A percentile compares a stretch with the other conserved stretches of the same genome.
These are phyloP conservation scores for Apogon talboti DNA, from an alignment of 2,797 vertebrate species.

Conservation along the genomic window DNA sequence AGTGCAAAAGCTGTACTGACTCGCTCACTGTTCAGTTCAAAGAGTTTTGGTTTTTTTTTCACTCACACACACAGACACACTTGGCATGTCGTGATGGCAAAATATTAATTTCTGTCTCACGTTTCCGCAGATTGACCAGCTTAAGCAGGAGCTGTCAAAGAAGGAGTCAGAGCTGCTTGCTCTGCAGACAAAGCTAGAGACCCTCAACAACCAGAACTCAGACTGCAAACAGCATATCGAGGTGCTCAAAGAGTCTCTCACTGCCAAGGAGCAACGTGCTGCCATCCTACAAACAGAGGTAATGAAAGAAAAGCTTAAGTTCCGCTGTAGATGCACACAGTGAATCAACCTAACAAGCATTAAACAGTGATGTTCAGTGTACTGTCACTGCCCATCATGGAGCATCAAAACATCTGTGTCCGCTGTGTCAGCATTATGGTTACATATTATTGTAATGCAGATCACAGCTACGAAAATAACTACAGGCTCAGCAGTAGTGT, in stretches of 20 bases:
- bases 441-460: neutral
- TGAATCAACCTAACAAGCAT: constrained; percentile 35
- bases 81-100: neutral
- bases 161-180: constrained; percentile 99
- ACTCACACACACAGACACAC: neutral
- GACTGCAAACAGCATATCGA: constrained; percentile 99
- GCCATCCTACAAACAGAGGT: constrained; percentile 99
- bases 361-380: neutral
- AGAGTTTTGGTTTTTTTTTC: constrained; percentile 12
- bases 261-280: constrained; percentile 99
- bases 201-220: constrained; percentile 99
- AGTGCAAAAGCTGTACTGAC: constrained; percentile 41
- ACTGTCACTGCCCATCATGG: constrained; percentile 20
- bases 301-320: constrained; percentile 19
- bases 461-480: neutral
- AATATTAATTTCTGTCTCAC: constrained; percentile 6
- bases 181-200: constrained; percentile 99
- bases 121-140: constrained; percentile 91
- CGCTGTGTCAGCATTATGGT: neutral
- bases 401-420: constrained; percentile 7
- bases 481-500: neutral
- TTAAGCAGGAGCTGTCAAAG: constrained; percentile 98
- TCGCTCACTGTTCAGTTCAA: constrained; percentile 28
- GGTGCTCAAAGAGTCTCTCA: constrained; percentile 99
- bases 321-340: constrained; percentile 17